Evolutionary conservation across 2,113 vertebrate species (phyloP).

Genomic region (Chauna torquata): DNA sequence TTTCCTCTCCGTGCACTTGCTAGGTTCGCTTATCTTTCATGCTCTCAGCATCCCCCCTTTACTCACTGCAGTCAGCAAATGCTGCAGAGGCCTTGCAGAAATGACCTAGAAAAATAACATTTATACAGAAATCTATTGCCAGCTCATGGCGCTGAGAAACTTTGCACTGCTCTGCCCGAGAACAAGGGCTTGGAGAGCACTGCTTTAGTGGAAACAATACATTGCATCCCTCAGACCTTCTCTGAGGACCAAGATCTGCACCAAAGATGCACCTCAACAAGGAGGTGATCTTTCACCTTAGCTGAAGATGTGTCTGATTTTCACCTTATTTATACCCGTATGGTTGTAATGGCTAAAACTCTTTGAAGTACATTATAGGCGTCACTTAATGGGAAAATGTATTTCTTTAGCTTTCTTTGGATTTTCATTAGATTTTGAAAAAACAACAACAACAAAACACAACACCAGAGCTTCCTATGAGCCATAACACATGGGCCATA

Average conservation of each 20-base stretch:
- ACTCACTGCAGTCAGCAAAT: background rate
- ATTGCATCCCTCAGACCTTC: background rate
- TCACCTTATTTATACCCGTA: background rate
- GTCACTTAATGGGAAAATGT: background rate
- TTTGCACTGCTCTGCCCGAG: background rate
- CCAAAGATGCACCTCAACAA: background rate
- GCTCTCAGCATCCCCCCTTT: constrained; percentile 48
- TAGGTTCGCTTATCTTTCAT: constrained; percentile 64
- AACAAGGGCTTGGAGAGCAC: background rate
- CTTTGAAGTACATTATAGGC: background rate
- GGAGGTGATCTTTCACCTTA: background rate
- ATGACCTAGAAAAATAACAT: background rate
- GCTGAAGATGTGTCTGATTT: background rate
- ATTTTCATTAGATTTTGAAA: background rate
- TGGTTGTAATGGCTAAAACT: background rate
- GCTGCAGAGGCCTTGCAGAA: background rate
- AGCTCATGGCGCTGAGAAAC: background rate
- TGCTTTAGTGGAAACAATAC: background rate
- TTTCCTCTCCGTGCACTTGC: constrained; percentile 76
- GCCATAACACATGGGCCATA: background rate
- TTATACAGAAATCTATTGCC: background rate
- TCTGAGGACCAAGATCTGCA: background rate
- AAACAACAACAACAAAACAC: background rate
- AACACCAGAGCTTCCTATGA: background rate
- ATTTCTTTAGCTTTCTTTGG: background rate